Evolutionary conservation across 1,140 invertebrate genomes (phyloP).

Genomic region (Ctenoplectra terminalis): DNA sequence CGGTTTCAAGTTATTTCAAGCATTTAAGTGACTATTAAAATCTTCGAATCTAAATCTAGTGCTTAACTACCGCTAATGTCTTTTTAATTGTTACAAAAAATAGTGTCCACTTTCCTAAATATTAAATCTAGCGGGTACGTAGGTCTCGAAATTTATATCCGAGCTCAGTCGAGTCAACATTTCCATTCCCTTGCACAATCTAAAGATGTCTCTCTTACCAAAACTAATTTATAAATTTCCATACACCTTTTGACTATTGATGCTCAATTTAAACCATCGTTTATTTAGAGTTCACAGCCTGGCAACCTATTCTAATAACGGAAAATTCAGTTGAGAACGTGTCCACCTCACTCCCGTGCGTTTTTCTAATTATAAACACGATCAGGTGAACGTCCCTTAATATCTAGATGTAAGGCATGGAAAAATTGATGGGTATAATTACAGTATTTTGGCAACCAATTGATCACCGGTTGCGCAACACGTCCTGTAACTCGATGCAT

Average conservation of each 20-base stretch:
- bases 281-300: neutral
- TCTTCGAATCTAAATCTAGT: neutral
- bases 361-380: conserved; percentile 46
- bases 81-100: too few species aligned
- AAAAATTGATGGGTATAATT: conserved; percentile 63
- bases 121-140: neutral
- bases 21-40: neutral
- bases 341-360: neutral
- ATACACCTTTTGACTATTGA: neutral
- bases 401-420: neutral
- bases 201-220: too few species aligned
- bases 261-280: neutral
- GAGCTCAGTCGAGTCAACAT: neutral
- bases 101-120: neutral
- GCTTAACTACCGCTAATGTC: neutral
- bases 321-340: neutral
- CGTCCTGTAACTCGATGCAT: conserved; percentile 43
- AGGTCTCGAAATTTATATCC: neutral
- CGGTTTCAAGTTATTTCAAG: neutral
- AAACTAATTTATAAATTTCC: neutral
- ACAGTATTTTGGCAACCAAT: conserved; percentile 52
- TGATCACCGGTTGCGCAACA: conserved; percentile 41
- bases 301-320: too few species aligned
- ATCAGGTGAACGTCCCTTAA: conserved; percentile 25
- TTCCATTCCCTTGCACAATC: neutral